Base-by-base conservation (phyloP, 2,797 vertebrate genomes). In the Mycteria americana region DNA sequence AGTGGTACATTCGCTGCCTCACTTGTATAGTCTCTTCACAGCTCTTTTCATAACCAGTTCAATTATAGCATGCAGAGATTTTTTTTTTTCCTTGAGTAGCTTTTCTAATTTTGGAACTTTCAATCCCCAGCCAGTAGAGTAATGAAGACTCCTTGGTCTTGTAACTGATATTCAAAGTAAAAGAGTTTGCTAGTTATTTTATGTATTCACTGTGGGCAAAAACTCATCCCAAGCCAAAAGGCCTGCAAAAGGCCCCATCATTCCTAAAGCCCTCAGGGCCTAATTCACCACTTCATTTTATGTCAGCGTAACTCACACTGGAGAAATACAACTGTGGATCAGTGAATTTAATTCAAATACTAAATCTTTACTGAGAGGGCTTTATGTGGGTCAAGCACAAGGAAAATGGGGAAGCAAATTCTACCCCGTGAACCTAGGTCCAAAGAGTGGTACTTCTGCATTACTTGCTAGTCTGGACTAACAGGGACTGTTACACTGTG, bases 131-230 rank as follows among this genome's bases (percentile, higher is more conserved):
- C 85, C 88, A 93, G 73, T 51, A 91, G 68, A 73, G 63, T 91
- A 96, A 96, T 88, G 83, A 97, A 95, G 64, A 59, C 35, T 84
- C 95, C 39, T 93, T 91, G 54, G 85, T 92, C 85, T 76, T 95
- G 59, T 84, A 93, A 79, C 50, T 68, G 89, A 94, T 94, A 97
- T 85, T 97, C 92, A 87, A 85, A 97, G 96, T 85, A 75, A 77
- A 92, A 67, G 91, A 91, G 39, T 95, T 93, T 91, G 89, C 90
- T 97, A 84, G 94, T 96, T 96, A 97, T 97, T 95, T 97, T 78
- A 67, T 83, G 83, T 95, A 93, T 95, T 95, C 95, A 84, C 96
- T 85, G 69, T 79, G 94, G 93, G 87, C 83, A 91, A 80, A 92
- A 96, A 19, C 45, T 91, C 70, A 95, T 95, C 92, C 91, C 64